Evolutionary conservation across 2,888 invertebrate genomes (phyloP).

Genomic region (Lepidonotus clava): DNA sequence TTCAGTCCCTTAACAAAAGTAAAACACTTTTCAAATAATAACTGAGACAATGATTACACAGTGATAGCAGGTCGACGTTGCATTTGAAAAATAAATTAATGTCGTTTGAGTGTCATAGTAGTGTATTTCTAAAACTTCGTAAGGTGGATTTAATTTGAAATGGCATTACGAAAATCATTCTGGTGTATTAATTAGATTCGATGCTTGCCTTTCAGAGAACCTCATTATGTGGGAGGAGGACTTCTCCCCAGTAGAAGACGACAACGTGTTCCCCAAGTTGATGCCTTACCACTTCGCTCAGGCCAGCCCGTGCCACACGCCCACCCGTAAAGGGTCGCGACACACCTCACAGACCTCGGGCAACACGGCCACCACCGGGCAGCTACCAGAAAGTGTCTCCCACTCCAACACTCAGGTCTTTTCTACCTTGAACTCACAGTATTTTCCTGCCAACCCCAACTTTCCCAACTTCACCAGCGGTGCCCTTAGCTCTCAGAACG

Average conservation of each 20-base stretch:
- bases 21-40: too few relatives aligned
- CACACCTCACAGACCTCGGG: constrained; percentile 45
- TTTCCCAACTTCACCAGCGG: background rate
- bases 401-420: constrained; percentile 21
- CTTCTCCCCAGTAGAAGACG: constrained; percentile 23
- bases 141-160: too few relatives aligned
- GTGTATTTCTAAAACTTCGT: too few relatives aligned
- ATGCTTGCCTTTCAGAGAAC: background rate
- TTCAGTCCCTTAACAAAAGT: too few relatives aligned
- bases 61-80: too few relatives aligned
- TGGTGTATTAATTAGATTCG: too few relatives aligned
- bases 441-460: constrained; percentile 37
- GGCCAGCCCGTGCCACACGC: constrained; percentile 42
- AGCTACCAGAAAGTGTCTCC: constrained; percentile 32
- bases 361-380: background rate
- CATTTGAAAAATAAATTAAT: too few relatives aligned
- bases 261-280: constrained; percentile 20
- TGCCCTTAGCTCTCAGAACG: background rate
- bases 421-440: constrained; percentile 18
- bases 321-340: constrained; percentile 43
- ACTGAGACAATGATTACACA: too few relatives aligned
- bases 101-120: too few relatives aligned
- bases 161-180: too few relatives aligned
- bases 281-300: background rate
- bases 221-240: constrained; percentile 40